Base-by-base conservation (phyloP, 2,888 invertebrate species). In the Caenorhabditis sp. region DNA sequence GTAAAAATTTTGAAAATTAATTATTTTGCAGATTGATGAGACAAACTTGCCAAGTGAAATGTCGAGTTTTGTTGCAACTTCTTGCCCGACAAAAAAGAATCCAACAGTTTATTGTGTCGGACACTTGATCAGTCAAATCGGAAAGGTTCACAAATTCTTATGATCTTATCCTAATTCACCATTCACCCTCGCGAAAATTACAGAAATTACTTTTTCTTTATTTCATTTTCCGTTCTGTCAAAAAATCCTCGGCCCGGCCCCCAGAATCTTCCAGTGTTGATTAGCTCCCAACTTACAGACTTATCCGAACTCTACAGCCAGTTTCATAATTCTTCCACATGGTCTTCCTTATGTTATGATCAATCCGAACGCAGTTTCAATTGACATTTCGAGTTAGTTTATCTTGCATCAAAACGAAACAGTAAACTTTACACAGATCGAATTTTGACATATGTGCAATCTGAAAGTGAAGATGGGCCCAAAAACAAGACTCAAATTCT, bases 301-400 rank as follows among this genome's bases (percentile, higher is more conserved):
- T 24, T 86, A 78, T 59, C 86, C 86, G 6, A 83, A 86, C 53
- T 80, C 83, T 8, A 84, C 82, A 0, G 79, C 84, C 26, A 83
- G 84, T 5, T 86, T 86, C 58, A 75, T 80, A 19, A 74, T 87
- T 36, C 64, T 86, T 8, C 85, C 86, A 0, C 84, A 87, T 64
- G 81, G 81, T 2, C 66, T 86, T 24, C 86, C 86, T n/a, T 83
- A 84, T 58, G 81, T 84, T 26, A 58, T 53, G 19, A 84, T 87
- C 66, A 76, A 76, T 53, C 77, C 81, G n/a, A 84, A 81, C n/a
- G 63, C 77, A n/a, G 78, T 83, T 51, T 76, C 82, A 1, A 81
- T 86, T 62, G 77, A 81, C 26, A 59, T 84, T n/a, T 71, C 76
- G 43, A 84, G 86, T 86, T 49, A 62, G 74, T 58, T 36, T 36